Evolutionary conservation across 2,888 invertebrate species (phyloP).

Genomic region (Luperina nickerlii): DNA sequence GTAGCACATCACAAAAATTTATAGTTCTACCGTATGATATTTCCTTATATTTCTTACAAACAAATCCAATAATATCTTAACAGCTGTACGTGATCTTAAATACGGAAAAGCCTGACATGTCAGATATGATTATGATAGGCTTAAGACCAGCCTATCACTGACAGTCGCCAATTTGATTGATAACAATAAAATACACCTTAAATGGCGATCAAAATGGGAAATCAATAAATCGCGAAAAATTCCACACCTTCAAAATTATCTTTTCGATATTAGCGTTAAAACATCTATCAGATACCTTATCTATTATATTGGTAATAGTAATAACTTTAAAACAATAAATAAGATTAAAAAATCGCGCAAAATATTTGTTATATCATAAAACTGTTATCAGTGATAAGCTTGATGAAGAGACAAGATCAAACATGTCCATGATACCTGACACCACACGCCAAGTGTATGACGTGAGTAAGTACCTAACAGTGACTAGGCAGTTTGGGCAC

Average conservation of each 20-base stretch:
- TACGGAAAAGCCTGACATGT: background rate
- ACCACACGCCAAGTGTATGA: background rate
- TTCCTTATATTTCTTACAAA: background rate
- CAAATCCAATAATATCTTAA: background rate
- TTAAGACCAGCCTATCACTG: background rate
- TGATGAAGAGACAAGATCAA: conserved; percentile 13
- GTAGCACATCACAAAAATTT: background rate
- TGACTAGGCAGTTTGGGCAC: conserved; percentile 28
- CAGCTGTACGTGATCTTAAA: background rate
- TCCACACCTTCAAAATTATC: conserved; percentile 36
- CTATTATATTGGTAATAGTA: conserved; percentile 16
- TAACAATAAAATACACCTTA: conserved; percentile 12
- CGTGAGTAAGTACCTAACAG: background rate
- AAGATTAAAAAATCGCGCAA: conserved; percentile 8
- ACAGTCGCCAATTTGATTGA: conserved; percentile 19
- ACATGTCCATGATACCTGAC: background rate
- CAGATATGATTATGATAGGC: background rate
- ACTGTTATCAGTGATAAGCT: conserved; percentile 18
- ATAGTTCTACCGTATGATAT: background rate
- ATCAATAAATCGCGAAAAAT: conserved; percentile 21
- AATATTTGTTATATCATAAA: conserved; percentile 1
- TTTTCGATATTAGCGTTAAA: conserved; percentile 19
- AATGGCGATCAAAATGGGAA: conserved; percentile 29
- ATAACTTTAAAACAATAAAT: conserved; percentile 28
- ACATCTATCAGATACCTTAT: conserved; percentile 23